These are phyloP conservation scores for Nasua narica DNA, from an alignment of 2,797 vertebrate genomes.

Conservation along the genomic window DNA sequence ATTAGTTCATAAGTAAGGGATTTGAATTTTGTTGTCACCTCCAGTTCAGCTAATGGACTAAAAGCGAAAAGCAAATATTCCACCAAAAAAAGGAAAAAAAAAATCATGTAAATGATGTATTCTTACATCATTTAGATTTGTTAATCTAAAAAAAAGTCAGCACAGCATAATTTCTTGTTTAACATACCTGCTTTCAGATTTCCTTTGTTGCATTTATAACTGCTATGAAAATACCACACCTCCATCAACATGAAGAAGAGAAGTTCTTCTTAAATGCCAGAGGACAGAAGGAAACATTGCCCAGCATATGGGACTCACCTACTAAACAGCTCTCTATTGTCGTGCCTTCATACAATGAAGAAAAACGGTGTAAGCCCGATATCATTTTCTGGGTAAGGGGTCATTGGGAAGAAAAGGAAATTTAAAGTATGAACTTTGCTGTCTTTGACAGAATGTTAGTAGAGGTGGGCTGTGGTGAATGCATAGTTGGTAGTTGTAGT, in stretches of 20 bases:
- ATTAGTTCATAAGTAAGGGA: background rate
- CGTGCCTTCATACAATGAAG: conserved; percentile 96
- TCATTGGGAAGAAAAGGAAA: background rate
- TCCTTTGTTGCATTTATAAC: conserved; percentile 87
- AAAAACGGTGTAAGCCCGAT: conserved; percentile 91
- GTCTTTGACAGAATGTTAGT: background rate
- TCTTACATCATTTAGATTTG: too few species aligned
- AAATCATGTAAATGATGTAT: background rate
- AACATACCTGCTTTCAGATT: conserved; percentile 80
- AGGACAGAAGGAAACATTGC: conserved; percentile 85
- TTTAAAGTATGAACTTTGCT: background rate
- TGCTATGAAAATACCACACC: conserved; percentile 84
- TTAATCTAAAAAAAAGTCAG: background rate
- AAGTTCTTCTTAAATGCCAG: conserved; percentile 87
- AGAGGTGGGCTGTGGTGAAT: background rate
- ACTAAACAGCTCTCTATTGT: conserved; percentile 92
- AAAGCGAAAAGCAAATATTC: background rate
- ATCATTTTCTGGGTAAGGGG: conserved; percentile 54
- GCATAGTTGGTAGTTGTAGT: background rate
- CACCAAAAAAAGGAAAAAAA: background rate
- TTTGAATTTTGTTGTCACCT: background rate
- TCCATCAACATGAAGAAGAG: conserved; percentile 87
- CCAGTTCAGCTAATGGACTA: background rate
- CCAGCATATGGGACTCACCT: conserved; percentile 89
- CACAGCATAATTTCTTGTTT: background rate